Evolutionary conservation across 64 coral and sea anemone genomes (phyloP).

Genomic region (Catalaphyllia jardinei): DNA sequence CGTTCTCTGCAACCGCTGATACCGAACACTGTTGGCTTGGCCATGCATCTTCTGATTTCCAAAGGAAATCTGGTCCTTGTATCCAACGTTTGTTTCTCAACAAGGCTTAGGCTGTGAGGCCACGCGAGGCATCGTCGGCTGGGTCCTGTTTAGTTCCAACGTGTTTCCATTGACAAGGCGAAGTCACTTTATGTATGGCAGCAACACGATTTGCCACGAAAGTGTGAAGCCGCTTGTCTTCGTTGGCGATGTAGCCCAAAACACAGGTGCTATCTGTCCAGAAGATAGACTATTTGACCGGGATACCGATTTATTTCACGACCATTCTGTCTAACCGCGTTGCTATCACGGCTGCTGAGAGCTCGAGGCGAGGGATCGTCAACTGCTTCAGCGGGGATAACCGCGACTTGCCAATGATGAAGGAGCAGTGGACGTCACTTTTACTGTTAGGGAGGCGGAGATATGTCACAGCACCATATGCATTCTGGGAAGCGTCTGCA

Average conservation of each 20-base stretch:
- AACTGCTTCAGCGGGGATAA: background rate
- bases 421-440: background rate
- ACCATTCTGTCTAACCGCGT: background rate
- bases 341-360: background rate
- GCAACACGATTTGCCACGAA: background rate
- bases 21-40: slow-evolving; percentile 17
- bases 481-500: background rate
- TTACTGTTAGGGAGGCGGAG: background rate
- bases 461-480: slow-evolving; percentile 4
- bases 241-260: background rate
- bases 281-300: background rate
- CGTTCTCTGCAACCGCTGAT: background rate
- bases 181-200: background rate
- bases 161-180: slow-evolving; percentile 8
- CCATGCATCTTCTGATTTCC: slow-evolving; percentile 38
- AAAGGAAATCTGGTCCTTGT: slow-evolving; percentile 29
- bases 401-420: background rate
- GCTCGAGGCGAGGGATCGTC: background rate
- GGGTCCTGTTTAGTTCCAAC: slow-evolving; percentile 5
- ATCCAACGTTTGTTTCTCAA: slow-evolving; percentile 35
- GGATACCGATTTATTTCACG: background rate
- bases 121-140: slow-evolving; percentile 35
- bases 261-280: slow-evolving; percentile 23
- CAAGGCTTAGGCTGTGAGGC: slow-evolving; percentile 1
- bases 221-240: background rate